Conservation (phyloP, 2,888 invertebrate species). For the Caenorhabditis uteleia region DNA sequence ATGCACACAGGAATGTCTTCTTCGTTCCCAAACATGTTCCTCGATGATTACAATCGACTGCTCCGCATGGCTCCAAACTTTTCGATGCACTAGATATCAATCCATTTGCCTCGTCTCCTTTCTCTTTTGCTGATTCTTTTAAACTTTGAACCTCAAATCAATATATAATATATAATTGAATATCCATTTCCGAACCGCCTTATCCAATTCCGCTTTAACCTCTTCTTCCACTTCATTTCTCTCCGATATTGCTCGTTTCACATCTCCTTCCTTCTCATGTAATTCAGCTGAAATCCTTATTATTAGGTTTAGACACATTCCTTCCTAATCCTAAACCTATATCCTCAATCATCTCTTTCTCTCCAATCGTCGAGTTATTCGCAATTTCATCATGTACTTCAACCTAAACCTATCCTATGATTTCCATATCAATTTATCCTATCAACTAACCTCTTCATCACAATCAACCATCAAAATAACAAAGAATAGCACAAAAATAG, state of each 20-base stretch:
- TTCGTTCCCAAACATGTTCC: slow-evolving; percentile 62
- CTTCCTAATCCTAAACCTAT: too few relatives aligned
- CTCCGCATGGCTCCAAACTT: slow-evolving; percentile 26
- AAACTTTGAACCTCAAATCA: slow-evolving; percentile 23
- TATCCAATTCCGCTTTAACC: slow-evolving; percentile 36
- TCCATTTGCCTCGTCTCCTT: slow-evolving; percentile 18
- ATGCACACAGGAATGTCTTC: slow-evolving; percentile 57
- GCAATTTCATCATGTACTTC: too few relatives aligned
- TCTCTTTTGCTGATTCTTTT: slow-evolving; percentile 23
- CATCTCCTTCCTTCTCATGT: too few relatives aligned
- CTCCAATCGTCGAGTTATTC: too few relatives aligned
- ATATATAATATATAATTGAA: neutral
- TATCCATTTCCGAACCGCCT: slow-evolving; percentile 9
- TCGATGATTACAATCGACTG: slow-evolving; percentile 58
- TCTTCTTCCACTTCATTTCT: slow-evolving; percentile 28
- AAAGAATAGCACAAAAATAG: too few relatives aligned
- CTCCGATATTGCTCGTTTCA: slow-evolving; percentile 29
- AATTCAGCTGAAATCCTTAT: too few relatives aligned
- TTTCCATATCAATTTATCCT: too few relatives aligned
- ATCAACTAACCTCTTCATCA: too few relatives aligned
- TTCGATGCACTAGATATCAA: slow-evolving; percentile 6
- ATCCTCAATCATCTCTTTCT: too few relatives aligned
- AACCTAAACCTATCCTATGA: too few relatives aligned
- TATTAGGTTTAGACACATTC: too few relatives aligned
- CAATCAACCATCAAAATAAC: too few relatives aligned